These are phyloP conservation scores for Kobus ellipsiprymnus DNA, from an alignment of 2,113 vertebrate species.

Conservation along the genomic window DNA sequence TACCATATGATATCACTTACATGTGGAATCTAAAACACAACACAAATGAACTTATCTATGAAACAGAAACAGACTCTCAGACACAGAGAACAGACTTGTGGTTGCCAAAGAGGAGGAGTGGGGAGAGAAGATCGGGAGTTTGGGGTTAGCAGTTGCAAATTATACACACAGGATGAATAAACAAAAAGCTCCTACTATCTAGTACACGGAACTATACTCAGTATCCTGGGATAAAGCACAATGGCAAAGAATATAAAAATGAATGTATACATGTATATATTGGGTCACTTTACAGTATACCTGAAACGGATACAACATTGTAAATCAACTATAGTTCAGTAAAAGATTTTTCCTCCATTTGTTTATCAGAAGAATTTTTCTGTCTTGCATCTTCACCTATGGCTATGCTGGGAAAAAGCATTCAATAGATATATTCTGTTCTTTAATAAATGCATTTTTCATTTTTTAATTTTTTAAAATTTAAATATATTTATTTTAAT, in stretches of 20 bases:
- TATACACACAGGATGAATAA: background rate
- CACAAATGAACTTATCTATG: background rate
- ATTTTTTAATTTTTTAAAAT: too few species aligned
- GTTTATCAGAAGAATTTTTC: background rate
- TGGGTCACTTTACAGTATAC: background rate
- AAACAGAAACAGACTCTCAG: background rate
- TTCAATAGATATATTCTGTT: background rate
- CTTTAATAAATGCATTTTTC: background rate
- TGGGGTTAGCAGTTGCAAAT: background rate
- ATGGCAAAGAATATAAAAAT: background rate
- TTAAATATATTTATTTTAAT: too few species aligned
- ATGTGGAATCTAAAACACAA: background rate
- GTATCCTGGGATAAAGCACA: background rate
- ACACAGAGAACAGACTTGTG: background rate
- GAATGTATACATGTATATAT: background rate
- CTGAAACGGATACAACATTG: background rate
- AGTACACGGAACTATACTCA: background rate
- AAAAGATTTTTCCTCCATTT: background rate
- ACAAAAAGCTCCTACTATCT: background rate
- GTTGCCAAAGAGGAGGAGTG: background rate
- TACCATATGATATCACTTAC: background rate
- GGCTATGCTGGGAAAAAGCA: background rate
- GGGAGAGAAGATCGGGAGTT: background rate
- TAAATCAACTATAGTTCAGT: background rate
- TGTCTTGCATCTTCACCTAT: background rate